Evolutionary conservation across 2,113 vertebrate species (phyloP), one percentile per base, ranked within the genome.

Genomic region (Amazona guildingii): DNA sequence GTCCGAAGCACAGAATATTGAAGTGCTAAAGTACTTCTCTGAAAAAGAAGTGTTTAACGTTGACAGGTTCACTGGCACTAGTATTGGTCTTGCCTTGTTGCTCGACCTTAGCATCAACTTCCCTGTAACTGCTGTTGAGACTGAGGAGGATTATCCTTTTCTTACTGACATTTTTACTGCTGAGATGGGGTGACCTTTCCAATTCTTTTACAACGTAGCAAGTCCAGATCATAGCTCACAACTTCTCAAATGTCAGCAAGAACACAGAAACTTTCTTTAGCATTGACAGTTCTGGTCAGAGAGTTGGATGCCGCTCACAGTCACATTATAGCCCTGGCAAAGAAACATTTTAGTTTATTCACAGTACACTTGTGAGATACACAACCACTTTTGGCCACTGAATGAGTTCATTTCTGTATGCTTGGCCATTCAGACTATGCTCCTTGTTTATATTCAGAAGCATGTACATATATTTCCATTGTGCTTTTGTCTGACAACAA

Each of bases 231-330:
- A 74, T n/a, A 89, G 85, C 62, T 95, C 88, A 87, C 46, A 94
- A 81, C 74, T 88, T 92, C 85, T 88, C 80, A 95, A 88, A 94
- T 31, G 63, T 88, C 91, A 95, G 88, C 48, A 95, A 93, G 70
- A 96, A 78, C 61, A 88, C 0, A 52, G 62, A 74, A 85, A 85
- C 73, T 77, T 95, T 31, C 63, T 86, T 69, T 29, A 61, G 35
- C 31, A 52, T 16, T 62, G 82, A 67, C 51, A 85, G 39, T 35
- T 51, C 78, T 57, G 41, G 37, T 18, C 27, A 84, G 52, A 68
- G 27, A 70, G 59, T 59, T 75, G 85, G 25, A 48, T 70, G 59
- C 37, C 73, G 31, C 74, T 90, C 85, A 82, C 31, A 28, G 55
- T 70, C 17, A 2, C 21, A 44, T 15, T 20, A 78, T 68, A 88